Percentiles rank a stretch among this genome's conserved stretches.
These are phyloP conservation scores for Tachycineta bicolor DNA, from an alignment of 2,113 vertebrate species.

Conservation along the genomic window DNA sequence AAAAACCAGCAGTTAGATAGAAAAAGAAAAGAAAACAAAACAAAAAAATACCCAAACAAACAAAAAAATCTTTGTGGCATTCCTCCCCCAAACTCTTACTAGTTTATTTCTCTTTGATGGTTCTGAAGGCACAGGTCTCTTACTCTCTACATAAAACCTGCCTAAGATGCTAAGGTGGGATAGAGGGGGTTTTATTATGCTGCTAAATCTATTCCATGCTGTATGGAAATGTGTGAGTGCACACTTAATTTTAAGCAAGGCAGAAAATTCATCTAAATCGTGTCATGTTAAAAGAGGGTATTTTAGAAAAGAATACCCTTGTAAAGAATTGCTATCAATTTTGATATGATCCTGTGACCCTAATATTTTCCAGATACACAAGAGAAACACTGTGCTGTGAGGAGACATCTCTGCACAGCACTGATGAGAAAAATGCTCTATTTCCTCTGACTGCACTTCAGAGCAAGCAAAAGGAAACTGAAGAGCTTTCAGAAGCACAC, in stretches of 20 bases:
- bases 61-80: not conserved
- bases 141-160: not conserved
- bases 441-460: not conserved
- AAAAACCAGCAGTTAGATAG: rapidly evolving
- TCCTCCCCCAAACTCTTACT: not conserved
- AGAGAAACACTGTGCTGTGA: not conserved
- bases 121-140: not conserved
- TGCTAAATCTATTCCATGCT: not conserved
- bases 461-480: not conserved
- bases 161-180: no score
- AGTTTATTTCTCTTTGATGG: not conserved
- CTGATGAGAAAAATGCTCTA: not conserved
- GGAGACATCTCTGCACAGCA: not conserved
- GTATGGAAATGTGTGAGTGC: not conserved
- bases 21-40: not conserved
- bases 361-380: not conserved
- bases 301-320: not conserved
- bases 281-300: not conserved
- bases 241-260: not conserved
- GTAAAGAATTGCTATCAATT: not conserved
- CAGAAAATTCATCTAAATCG: not conserved
- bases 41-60: not conserved
- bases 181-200: not conserved
- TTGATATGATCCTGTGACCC: not conserved
- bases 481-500: not conserved